A percentile compares a stretch with the other conserved stretches of the same genome.
Evolutionary conservation across 2,113 vertebrate species (phyloP).

Genomic region (Xenus cinereus): DNA sequence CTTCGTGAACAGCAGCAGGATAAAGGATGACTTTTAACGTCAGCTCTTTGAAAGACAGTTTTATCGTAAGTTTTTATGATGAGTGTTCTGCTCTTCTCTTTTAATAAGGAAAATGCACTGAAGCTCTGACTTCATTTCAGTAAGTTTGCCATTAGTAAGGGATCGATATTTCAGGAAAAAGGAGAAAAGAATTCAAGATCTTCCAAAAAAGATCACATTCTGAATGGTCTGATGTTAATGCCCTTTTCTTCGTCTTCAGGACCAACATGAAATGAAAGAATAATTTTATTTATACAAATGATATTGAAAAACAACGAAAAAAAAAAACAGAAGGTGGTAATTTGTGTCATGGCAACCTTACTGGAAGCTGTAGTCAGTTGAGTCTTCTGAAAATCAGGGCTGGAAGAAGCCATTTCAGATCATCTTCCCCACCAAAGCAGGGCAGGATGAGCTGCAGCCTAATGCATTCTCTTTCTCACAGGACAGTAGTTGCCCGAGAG

Average conservation of each 20-base stretch:
- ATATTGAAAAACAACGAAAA: background rate
- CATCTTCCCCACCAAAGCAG: accelerated
- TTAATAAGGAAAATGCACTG: background rate
- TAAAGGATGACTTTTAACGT: background rate
- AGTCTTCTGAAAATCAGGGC: background rate
- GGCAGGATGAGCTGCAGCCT: background rate
- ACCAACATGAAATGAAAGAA: background rate
- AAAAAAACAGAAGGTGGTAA: background rate
- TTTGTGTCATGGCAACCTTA: background rate
- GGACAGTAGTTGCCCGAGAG: background rate
- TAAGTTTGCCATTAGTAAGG: background rate
- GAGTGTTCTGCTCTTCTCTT: background rate
- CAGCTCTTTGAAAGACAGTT: background rate
- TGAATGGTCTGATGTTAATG: background rate
- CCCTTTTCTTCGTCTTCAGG: background rate
- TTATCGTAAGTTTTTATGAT: background rate
- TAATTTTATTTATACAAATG: background rate
- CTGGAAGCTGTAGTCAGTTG: background rate
- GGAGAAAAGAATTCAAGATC: background rate
- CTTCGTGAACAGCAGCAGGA: background rate
- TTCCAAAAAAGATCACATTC: background rate
- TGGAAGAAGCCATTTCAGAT: background rate
- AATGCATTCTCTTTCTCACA: background rate
- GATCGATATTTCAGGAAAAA: background rate
- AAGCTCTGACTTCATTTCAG: background rate